These are phyloP conservation scores for Sesia apiformis DNA, from an alignment of 2,888 invertebrate genomes.

Conservation along the genomic window DNA sequence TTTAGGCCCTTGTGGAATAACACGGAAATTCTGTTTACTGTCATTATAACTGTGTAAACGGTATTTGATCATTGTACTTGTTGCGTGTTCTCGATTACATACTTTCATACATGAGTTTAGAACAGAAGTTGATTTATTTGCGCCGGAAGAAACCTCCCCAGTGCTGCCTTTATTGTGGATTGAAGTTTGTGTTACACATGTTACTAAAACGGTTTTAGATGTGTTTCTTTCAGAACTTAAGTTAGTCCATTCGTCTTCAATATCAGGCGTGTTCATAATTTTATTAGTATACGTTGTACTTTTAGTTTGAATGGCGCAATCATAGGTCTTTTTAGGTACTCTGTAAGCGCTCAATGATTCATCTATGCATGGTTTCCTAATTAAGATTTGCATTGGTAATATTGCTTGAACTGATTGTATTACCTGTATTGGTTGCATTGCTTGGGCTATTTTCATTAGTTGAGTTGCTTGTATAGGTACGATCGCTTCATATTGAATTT, in stretches of 20 bases:
- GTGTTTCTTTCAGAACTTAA: too few relatives aligned
- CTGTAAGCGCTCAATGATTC: neutral
- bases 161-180: too few relatives aligned
- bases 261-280: too few relatives aligned
- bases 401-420: neutral
- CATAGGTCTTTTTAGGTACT: neutral
- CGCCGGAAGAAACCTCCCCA: too few relatives aligned
- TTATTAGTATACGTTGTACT: neutral
- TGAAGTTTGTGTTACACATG: too few relatives aligned
- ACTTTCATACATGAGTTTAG: conserved; percentile 21
- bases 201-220: too few relatives aligned
- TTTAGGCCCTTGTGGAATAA: conserved; percentile 9
- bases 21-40: conserved; percentile 11
- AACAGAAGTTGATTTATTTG: conserved; percentile 19
- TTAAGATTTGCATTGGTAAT: neutral
- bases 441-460: neutral
- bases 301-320: neutral
- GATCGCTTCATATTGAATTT: neutral
- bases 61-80: conserved; percentile 25
- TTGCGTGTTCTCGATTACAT: conserved; percentile 23
- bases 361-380: neutral
- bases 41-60: conserved; percentile 13
- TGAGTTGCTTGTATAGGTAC: neutral
- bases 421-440: neutral
- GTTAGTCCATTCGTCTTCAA: too few relatives aligned